Percentiles rank a stretch among this genome's conserved stretches.
Conservation (phyloP, 1,140 invertebrate species). For the Drosophila seguyi region DNA sequence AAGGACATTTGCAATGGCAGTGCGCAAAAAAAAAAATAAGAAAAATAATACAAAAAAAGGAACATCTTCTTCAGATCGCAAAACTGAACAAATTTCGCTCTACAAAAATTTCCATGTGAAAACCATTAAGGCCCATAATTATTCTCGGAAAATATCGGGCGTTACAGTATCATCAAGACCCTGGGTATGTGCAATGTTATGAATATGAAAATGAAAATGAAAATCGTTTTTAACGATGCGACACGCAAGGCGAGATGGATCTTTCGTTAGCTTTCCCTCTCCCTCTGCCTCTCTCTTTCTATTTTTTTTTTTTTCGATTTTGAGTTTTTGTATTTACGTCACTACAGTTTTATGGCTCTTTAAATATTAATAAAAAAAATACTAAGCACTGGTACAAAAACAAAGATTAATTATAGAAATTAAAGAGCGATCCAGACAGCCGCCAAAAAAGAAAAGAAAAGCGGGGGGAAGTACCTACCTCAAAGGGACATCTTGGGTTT, state of each 20-base stretch:
- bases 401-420: slow-evolving; percentile 27
- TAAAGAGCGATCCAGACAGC: slow-evolving; percentile 12
- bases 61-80: slow-evolving; percentile 37
- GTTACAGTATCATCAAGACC: slow-evolving; percentile 33
- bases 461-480: slow-evolving; percentile 39
- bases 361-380: slow-evolving; percentile 74
- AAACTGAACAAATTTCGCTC: slow-evolving; percentile 19
- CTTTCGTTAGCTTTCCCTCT: too few relatives aligned
- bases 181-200: slow-evolving; percentile 59
- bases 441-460: slow-evolving; percentile 10
- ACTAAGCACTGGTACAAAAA: slow-evolving; percentile 10
- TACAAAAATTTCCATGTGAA: slow-evolving; percentile 47
- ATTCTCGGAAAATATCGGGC: slow-evolving; percentile 26
- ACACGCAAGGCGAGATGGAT: slow-evolving; percentile 43
- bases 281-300: background rate
- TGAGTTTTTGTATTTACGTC: slow-evolving; percentile 68
- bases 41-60: slow-evolving; percentile 11
- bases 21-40: slow-evolving; percentile 51
- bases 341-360: slow-evolving; percentile 73
- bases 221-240: slow-evolving; percentile 75
- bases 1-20: slow-evolving; percentile 67
- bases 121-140: slow-evolving; percentile 63
- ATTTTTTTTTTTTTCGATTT: background rate
- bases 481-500: slow-evolving; percentile 20
- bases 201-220: slow-evolving; percentile 78